These are phyloP conservation scores for Callocephalon fimbriatum DNA, from an alignment of 2,113 vertebrate genomes.

Conservation along the genomic window DNA sequence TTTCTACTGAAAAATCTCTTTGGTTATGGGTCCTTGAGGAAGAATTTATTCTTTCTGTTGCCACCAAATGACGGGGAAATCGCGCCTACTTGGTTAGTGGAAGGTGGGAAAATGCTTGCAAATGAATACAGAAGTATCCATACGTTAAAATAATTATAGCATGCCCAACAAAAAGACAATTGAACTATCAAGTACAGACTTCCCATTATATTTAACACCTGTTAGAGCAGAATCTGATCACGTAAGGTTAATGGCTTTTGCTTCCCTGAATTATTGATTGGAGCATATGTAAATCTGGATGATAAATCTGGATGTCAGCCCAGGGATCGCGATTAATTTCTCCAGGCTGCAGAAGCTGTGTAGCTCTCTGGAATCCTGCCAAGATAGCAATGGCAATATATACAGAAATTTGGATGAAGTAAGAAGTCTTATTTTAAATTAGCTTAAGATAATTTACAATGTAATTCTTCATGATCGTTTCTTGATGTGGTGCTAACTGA, in stretches of 20 bases:
- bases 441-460: not conserved
- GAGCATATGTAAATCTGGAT: not conserved
- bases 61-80: not conserved
- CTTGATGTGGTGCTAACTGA: not conserved
- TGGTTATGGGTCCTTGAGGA: not conserved
- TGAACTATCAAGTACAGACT: not conserved
- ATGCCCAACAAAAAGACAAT: not conserved
- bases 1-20: conserved; percentile 37
- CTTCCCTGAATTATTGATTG: not conserved
- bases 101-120: not conserved
- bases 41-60: not conserved
- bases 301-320: not conserved
- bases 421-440: not conserved
- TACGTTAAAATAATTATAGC: not conserved
- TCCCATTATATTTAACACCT: not conserved
- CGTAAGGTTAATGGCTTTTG: not conserved
- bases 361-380: not conserved
- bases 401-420: not conserved
- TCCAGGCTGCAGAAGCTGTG: not conserved
- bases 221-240: not conserved
- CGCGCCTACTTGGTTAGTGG: rapidly evolving
- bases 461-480: not conserved
- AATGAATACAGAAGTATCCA: not conserved
- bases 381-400: not conserved
- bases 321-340: not conserved